These are phyloP conservation scores for Ariopsis seemanni DNA, from an alignment of 2,113 vertebrate species.

Conservation along the genomic window DNA sequence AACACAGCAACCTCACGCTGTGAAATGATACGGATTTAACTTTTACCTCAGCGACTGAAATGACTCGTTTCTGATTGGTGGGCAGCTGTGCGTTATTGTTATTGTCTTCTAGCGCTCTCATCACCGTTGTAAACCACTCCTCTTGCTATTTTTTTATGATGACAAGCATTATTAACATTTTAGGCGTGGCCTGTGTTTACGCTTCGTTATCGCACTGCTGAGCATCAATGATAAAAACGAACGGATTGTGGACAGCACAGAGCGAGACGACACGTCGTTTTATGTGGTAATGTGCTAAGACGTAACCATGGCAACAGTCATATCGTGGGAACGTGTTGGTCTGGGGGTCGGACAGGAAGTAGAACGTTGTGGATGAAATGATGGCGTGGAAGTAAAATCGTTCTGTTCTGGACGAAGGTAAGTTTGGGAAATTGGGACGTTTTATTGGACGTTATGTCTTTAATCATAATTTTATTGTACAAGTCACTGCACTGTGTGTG, in stretches of 20 bases:
- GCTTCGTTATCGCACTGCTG: neutral
- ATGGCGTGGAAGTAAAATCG: neutral
- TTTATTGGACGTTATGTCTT: neutral
- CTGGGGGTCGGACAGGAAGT: neutral
- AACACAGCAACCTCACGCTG: too few species aligned
- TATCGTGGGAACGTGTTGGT: neutral
- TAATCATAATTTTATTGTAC: neutral
- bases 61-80: too few species aligned
- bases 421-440: neutral
- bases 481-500: neutral
- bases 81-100: neutral
- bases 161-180: neutral
- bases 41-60: too few species aligned
- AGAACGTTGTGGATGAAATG: neutral
- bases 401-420: neutral
- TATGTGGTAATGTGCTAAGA: neutral
- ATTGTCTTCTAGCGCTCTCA: neutral
- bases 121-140: neutral
- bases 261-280: neutral
- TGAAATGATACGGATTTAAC: too few species aligned
- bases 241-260: neutral
- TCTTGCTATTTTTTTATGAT: neutral
- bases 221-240: neutral
- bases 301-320: neutral
- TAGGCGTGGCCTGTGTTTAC: neutral